Conservation (phyloP, 1,140 invertebrate genomes). For the Idris sp. region DNA sequence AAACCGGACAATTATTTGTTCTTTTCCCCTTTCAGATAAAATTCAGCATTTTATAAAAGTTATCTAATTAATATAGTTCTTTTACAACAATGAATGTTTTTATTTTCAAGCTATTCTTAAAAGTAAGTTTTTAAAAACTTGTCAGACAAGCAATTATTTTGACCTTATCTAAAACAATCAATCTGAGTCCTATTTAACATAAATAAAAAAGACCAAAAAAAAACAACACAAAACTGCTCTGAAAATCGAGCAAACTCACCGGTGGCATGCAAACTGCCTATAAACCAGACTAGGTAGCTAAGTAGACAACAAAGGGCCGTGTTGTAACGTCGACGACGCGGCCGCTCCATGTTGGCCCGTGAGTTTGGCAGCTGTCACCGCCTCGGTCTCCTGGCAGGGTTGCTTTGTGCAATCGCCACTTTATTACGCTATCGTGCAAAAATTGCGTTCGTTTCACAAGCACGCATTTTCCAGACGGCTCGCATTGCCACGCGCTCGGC, state of each 20-base stretch:
- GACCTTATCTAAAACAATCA: too few relatives aligned
- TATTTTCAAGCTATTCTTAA: too few relatives aligned
- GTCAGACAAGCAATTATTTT: background rate
- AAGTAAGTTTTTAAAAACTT: too few relatives aligned
- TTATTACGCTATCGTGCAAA: too few relatives aligned
- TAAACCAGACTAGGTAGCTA: slow-evolving; percentile 53
- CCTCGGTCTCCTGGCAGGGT: slow-evolving; percentile 18
- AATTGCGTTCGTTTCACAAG: slow-evolving; percentile 27
- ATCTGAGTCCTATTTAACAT: too few relatives aligned
- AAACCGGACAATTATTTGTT: too few relatives aligned
- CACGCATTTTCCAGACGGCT: slow-evolving; percentile 43
- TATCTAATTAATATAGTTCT: too few relatives aligned
- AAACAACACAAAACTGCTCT: background rate
- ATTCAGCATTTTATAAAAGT: too few relatives aligned
- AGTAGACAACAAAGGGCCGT: slow-evolving; percentile 53
- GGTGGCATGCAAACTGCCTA: slow-evolving; percentile 35
- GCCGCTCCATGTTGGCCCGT: slow-evolving; percentile 36
- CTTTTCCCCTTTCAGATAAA: too few relatives aligned
- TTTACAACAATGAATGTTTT: too few relatives aligned
- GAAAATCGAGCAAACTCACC: slow-evolving; percentile 28
- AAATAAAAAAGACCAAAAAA: too few relatives aligned
- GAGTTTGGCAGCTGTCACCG: slow-evolving; percentile 50
- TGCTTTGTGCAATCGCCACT: too few relatives aligned
- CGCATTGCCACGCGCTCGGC: slow-evolving; percentile 49
- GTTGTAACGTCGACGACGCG: slow-evolving; percentile 44